Evolutionary conservation across 2,797 vertebrate species (phyloP).

Genomic region (Danio tinwini): DNA sequence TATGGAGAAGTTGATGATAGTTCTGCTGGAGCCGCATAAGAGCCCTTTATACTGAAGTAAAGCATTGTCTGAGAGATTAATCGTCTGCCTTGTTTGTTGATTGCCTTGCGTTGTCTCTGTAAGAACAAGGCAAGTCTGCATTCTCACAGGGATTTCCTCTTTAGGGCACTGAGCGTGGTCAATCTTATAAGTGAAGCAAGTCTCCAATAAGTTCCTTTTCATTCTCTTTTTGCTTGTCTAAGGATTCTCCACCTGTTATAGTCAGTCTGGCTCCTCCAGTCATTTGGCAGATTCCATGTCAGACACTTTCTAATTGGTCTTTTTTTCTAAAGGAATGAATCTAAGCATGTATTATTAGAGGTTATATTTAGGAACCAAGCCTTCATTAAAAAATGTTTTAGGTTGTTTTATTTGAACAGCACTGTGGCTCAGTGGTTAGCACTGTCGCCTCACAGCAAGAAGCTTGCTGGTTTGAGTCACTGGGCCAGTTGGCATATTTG

Average conservation of each 20-base stretch:
- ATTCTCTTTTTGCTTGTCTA: background rate
- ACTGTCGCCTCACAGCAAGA: too few relatives aligned
- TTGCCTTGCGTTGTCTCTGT: slow-evolving; percentile 73
- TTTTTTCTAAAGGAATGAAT: too few relatives aligned
- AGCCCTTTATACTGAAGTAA: slow-evolving; percentile 67
- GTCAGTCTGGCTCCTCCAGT: slow-evolving; percentile 7
- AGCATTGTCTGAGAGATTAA: slow-evolving; percentile 75
- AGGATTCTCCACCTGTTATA: background rate
- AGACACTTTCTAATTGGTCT: too few relatives aligned
- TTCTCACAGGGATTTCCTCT: slow-evolving; percentile 85
- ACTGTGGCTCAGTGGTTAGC: too few relatives aligned
- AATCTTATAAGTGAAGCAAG: slow-evolving; percentile 76
- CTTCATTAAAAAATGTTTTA: too few relatives aligned
- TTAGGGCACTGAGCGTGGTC: slow-evolving; percentile 78
- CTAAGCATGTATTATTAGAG: too few relatives aligned
- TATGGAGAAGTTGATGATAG: slow-evolving; percentile 54
- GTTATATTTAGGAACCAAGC: too few relatives aligned
- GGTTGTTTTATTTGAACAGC: too few relatives aligned
- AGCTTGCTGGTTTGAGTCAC: too few relatives aligned
- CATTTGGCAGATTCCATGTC: background rate
- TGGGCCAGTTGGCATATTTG: too few relatives aligned
- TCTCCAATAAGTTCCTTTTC: slow-evolving; percentile 26
- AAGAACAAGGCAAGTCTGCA: slow-evolving; percentile 59
- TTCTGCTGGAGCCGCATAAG: slow-evolving; percentile 62
- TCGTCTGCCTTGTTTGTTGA: slow-evolving; percentile 75